Base-by-base conservation (phyloP, 2,888 invertebrate species). In the Lydus trimaculatus region DNA sequence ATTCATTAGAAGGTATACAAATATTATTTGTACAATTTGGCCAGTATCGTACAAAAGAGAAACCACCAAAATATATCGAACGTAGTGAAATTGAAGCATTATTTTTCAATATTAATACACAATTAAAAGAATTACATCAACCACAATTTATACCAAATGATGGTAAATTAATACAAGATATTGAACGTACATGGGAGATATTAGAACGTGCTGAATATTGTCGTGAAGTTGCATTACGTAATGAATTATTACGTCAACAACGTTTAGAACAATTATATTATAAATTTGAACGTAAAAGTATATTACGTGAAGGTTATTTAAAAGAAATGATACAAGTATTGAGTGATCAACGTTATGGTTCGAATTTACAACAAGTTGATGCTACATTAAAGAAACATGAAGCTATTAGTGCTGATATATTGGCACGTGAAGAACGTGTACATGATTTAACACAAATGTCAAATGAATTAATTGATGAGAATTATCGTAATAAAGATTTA, bases 321-420 rank as follows among this genome's bases (percentile, higher is more conserved):
- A 95, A 96, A 85, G 99, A 99, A 87, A 99, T 99, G 98, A 96
- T 95, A 76, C 95, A 95, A 84, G 97, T 99, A 13, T 87, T 99
- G 20, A 94, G 94, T 0, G 97, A 97, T 87, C 94, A 96, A 0
- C 90, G 96, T 66, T 97, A 97, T 85, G 95, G 95, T 1, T 94
- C 94, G 77, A 95, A 94, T 86, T 86, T 98, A 75, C 90, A 94
- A 0, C 97, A 98, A 83, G 97, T 98, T 0, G 98, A 99, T 84
- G 98, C 98, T 1, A 97, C 98, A 0, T 92, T 99, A 52, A 99
- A 99, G 87, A 99, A 99, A 82, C 98, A 99, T 83, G 98, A 99
- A 85, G 98, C 99, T 17, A 97, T 99, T 72, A 95, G 96, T 71
- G 98, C 98, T 0, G 99, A 99, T 83, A 98, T 99, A 66, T 87